Base-by-base conservation (phyloP, 2,797 vertebrate genomes). In the Enteromius trimaculatus region DNA sequence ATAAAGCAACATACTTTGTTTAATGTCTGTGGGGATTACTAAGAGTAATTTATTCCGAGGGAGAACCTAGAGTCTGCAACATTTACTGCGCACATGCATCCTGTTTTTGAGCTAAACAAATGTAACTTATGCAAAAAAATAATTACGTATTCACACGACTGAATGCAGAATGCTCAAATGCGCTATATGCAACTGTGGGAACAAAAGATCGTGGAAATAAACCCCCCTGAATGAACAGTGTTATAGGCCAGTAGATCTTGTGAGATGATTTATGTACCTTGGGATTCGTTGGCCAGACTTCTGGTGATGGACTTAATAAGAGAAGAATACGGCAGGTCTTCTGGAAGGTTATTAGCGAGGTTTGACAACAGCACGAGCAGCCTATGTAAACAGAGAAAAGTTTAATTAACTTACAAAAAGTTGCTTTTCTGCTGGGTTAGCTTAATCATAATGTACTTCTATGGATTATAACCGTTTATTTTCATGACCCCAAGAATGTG, bases 251-350 rank as follows among this genome's bases (percentile, higher is more conserved):
- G 39, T 68, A 53, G 44, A 77, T 47, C 55, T 84, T 31, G 31
- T 13, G 6, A 66, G 47, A 34, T 49, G 39, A 77, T 70, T 75
- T 29, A 74, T 69, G n/a, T 93, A 95, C 95, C 93, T 93, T 89
- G 87, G 79, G 91, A 87, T 88, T 93, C 93, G 2, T 6, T 87
- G 77, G 91, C 90, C 58, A 95, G 86, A 13, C 65, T 84, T 85
- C 3, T 83, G 53, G 88, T 85, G 82, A 94, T 66, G 55, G 90
- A 87, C 90, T 92, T 93, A 8, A 94, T 86, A 68, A 81, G 16
- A 0, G 86, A 9, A 29, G 89, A 78, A 69, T 91, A 92, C 23
- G 92, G 93, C 31, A 93, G 84, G 71, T 75, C 90, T 31, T 90
- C 86, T 0, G 94, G 92, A 86, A 95, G 84, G 85, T 84, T 80